Base-by-base conservation (phyloP, 2,888 invertebrate genomes). In the Hymenopus coronatus region DNA sequence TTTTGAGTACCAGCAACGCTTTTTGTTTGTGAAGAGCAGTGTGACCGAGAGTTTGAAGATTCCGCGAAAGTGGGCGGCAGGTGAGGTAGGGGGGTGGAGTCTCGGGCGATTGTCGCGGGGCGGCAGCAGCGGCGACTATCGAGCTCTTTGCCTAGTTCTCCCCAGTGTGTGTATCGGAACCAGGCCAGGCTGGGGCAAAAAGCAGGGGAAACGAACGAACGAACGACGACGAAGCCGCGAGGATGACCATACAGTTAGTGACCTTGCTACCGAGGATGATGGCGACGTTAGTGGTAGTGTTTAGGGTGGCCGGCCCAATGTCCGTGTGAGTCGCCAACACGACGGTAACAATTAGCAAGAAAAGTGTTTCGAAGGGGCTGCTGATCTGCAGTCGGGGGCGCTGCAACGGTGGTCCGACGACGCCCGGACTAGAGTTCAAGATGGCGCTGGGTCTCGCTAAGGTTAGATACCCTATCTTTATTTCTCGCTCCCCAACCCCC, bases 171-270 rank as follows among this genome's bases (percentile, higher is more conserved):
- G 54, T 70, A 70, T 70, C 54, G 54, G 54, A 70, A 70, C 96
- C 98, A 92, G 96, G 98, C 92, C 98, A 98, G 93, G 97, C 97
- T 90, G 94, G 97, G 92, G 96, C 98, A 94, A 97, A 97, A 93
- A 94, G 97, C 92, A 97, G 97, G 87, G 97, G 97, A 93, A 97
- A 97, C 93, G 97, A 97, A 97, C 97, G 92, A 97, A 97, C 96
- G 83, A 25, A 27, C n/a, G 82, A 28, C 28, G 83, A n/a, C 30
- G 86, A 28, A 33, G 30, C 28, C 40, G 54, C 82, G 87, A 82
- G n/a, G 30, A 40, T 30, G 28, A 27, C 70, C 25, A 30, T 83
- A 30, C 83, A 30, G 85, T 87, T 90, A 46, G 82, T 83, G 84
- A 28, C 28, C 28, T 25, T 40, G 85, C 25, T 54, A 46, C n/a